Percentiles rank a stretch among this genome's conserved stretches.
phyloP scores from a whole-genome alignment of 2,113 vertebrate genomes.

The Aleadryas rufinucha region DNA sequence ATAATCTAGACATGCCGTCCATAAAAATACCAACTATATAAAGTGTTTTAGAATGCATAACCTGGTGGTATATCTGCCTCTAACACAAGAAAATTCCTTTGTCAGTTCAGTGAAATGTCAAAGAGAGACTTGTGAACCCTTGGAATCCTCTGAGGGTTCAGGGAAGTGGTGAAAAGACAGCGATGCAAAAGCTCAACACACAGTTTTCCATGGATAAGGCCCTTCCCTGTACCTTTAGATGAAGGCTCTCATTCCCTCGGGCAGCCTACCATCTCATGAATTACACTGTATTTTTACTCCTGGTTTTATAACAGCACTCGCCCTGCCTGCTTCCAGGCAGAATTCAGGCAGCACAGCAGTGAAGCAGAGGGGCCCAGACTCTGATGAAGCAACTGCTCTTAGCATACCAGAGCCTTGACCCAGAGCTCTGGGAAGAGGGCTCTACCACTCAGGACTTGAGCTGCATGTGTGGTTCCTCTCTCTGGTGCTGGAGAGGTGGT shows the following conservation, averaged over 20 bases:
- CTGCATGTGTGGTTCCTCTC: neutral
- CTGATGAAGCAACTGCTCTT: neutral
- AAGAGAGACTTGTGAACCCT: neutral
- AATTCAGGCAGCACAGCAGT: neutral
- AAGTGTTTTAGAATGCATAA: neutral
- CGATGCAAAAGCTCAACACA: neutral
- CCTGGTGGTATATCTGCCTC: neutral
- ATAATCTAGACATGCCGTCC: neutral
- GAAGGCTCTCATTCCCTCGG: neutral
- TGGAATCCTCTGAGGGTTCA: neutral
- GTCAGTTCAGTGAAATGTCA: neutral
- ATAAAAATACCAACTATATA: neutral
- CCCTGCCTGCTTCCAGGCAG: neutral
- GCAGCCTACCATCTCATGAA: neutral
- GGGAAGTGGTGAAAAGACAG: neutral
- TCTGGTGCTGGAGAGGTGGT: neutral
- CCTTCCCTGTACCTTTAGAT: neutral
- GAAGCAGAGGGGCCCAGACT: neutral
- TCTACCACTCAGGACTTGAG: neutral
- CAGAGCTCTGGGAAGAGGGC: neutral
- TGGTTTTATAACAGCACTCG: neutral
- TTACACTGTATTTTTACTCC: neutral
- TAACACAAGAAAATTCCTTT: neutral
- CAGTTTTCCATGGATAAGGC: neutral
- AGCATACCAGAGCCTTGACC: neutral